A percentile compares a stretch with the other conserved stretches of the same genome.
Conservation (phyloP, 2,797 vertebrate genomes). For the Rhinichthys osculus region DNA sequence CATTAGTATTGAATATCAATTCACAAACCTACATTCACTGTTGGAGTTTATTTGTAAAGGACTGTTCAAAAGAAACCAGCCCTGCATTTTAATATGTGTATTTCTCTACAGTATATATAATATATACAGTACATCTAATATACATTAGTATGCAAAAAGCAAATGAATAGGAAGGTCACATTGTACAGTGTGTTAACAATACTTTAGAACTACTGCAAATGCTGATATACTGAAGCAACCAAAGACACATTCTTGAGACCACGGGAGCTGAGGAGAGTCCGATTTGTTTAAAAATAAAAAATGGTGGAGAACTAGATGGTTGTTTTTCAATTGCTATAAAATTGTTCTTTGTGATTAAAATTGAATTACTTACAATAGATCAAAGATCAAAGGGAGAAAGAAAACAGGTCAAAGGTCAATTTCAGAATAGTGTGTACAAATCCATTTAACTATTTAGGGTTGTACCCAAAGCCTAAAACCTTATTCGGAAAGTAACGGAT, state of each 20-base stretch:
- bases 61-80: background rate
- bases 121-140: no score
- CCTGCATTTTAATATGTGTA: background rate
- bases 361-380: no score
- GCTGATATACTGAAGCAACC: background rate
- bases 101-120: background rate
- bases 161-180: background rate
- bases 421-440: no score
- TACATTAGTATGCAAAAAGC: background rate
- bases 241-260: background rate
- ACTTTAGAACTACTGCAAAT: background rate
- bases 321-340: no score
- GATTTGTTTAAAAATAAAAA: no score
- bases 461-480: no score
- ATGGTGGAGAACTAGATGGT: background rate
- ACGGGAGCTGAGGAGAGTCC: no score
- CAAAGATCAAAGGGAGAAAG: no score
- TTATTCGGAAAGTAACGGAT: no score
- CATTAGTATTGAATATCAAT: slow-evolving; percentile 19
- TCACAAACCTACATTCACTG: background rate
- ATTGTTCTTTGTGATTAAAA: no score
- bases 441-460: no score
- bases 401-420: no score
- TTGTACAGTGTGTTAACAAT: background rate
- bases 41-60: slow-evolving; percentile 21